Percentiles rank a stretch among this genome's conserved stretches.
These are phyloP conservation scores for Nothocercus nigrocapillus DNA, from an alignment of 2,113 vertebrate species.

Conservation along the genomic window DNA sequence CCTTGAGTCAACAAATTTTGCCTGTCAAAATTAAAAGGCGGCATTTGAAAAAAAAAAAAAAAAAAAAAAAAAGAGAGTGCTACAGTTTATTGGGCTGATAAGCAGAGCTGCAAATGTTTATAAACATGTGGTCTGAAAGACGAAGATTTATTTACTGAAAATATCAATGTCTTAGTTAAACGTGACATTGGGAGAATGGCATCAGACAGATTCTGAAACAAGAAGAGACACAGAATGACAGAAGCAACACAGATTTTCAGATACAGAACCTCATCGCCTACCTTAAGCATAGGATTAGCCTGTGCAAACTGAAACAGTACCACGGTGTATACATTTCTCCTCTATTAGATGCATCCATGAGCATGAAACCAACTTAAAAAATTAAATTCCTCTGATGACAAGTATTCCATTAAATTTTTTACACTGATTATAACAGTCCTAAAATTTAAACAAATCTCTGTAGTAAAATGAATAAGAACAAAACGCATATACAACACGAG, in stretches of 20 bases:
- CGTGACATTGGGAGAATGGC: not conserved
- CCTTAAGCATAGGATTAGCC: not conserved
- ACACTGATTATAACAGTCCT: not conserved
- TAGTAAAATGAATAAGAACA: slow-evolving; percentile 12
- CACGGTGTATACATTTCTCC: not conserved
- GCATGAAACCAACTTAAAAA: not conserved
- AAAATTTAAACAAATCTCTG: not conserved
- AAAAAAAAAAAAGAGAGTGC: not conserved
- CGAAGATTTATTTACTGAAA: slow-evolving; percentile 18
- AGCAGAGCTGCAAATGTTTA: not conserved
- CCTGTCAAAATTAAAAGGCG: slow-evolving; percentile 6
- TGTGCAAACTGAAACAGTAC: not conserved
- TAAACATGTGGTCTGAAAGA: slow-evolving; percentile 19
- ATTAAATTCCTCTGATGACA: slow-evolving; percentile 12
- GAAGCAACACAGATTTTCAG: not conserved
- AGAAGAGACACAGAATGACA: slow-evolving; percentile 16
- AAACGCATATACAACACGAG: not conserved
- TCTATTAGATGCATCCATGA: not conserved
- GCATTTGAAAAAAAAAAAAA: not conserved
- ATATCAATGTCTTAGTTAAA: slow-evolving; percentile 17
- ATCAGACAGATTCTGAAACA: slow-evolving; percentile 23
- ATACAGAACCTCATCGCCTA: not conserved
- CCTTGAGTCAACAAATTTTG: not conserved
- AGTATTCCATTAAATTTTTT: slow-evolving; percentile 1
- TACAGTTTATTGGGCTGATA: not conserved